Evolutionary conservation across 2,113 vertebrate genomes (phyloP), one percentile per base, ranked within the genome.

Genomic region (Coryphaenoides rupestris): DNA sequence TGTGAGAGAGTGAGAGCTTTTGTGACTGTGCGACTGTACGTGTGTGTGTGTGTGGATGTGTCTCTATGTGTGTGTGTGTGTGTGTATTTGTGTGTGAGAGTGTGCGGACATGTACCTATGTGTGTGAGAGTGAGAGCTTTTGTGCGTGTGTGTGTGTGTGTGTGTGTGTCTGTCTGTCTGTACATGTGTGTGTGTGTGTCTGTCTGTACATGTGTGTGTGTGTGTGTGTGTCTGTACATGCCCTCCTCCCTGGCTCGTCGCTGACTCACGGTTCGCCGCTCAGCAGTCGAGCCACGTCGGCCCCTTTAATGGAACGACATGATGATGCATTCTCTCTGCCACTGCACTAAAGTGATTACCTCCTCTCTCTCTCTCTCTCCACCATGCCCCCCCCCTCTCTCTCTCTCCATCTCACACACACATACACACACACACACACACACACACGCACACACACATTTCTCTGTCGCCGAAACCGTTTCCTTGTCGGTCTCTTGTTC

Each of bases 261-360:
- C 87, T 88, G 87, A 89, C 79, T 89, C 87, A 89, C 72, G 69
- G 73, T 73, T 69, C 73, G 77, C 81, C 74, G 59, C 74, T 88
- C 78, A 63, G 84, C 85, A 89, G 77, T 82, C 86, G 10, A 58
- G 71, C 78, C 88, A 87, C 76, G 80, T 83, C 64, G 72, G 55
- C 72, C 45, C 68, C 70, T 81, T 83, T 85, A 83, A 83, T 84
- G 71, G 77, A 85, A 76, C 60, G 12, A 73, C 79, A 76, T 75
- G 81, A 84, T 86, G 84, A 87, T 83, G 86, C 76, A 83, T 84
- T 84, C 76, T 77, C 60, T 55, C 65, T 79, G 67, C 68, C 75
- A 58, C 80, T 70, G 65, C 69, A 23, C 73, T 83, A 72, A 81
- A 76, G 74, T 79, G 63, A 81, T 85, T 52, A 62, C 65, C 63